Evolutionary conservation across 2,888 invertebrate species (phyloP).

Genomic region (Lutraria lutraria): DNA sequence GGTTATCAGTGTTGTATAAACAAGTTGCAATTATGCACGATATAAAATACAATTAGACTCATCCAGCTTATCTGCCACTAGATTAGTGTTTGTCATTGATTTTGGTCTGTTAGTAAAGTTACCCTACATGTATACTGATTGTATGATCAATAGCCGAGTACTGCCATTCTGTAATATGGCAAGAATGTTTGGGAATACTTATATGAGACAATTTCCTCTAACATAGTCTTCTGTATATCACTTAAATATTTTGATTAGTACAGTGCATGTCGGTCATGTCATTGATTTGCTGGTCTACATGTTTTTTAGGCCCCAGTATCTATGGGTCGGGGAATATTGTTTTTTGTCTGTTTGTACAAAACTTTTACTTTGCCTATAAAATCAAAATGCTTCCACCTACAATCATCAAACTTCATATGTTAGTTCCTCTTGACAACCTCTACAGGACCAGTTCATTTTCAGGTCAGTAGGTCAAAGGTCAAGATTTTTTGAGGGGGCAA

Average conservation of each 20-base stretch:
- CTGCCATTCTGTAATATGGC: constrained; percentile 11
- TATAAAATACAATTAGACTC: not conserved
- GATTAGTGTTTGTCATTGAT: constrained; percentile 15
- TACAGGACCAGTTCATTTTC: too few species aligned
- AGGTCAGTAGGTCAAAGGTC: too few species aligned
- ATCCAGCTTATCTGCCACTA: not conserved
- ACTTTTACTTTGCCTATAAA: too few species aligned
- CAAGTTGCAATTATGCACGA: too few species aligned
- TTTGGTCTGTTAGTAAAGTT: constrained; percentile 4
- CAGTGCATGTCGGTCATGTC: not conserved
- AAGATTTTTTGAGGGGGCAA: too few species aligned
- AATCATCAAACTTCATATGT: too few species aligned
- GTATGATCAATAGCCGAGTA: constrained; percentile 13
- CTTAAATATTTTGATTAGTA: not conserved
- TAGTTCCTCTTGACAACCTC: too few species aligned
- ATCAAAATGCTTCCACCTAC: too few species aligned
- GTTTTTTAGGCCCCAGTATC: too few species aligned
- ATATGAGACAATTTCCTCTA: not conserved
- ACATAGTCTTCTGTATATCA: not conserved
- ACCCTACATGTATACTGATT: not conserved
- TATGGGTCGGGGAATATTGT: too few species aligned
- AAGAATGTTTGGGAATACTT: not conserved
- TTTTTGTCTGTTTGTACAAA: too few species aligned
- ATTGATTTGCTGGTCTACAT: not conserved
- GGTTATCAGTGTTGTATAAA: not conserved